phyloP scores from a whole-genome alignment of 2,113 vertebrate species.

The Sarotherodon lohbergeri region DNA sequence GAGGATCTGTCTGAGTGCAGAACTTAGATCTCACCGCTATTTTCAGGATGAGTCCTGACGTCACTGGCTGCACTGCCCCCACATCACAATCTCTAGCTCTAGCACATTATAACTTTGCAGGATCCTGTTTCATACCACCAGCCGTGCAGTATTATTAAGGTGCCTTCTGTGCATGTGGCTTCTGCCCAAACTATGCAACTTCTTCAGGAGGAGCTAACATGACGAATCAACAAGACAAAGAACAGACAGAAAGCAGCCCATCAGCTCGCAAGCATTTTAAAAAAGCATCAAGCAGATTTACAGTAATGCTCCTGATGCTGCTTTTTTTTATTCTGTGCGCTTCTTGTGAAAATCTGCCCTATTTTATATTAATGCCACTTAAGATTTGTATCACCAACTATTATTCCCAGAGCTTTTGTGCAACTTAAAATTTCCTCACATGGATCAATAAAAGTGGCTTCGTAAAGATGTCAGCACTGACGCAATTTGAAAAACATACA shows the following conservation, averaged over 20 bases:
- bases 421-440: background rate
- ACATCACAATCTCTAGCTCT: conserved; percentile 21
- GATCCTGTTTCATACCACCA: conserved; percentile 1
- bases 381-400: background rate
- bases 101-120: conserved; percentile 12
- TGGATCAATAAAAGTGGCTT: background rate
- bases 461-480: background rate
- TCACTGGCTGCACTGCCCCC: conserved; percentile 41
- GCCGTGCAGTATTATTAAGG: background rate
- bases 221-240: background rate
- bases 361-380: background rate
- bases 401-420: background rate
- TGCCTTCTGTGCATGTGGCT: background rate
- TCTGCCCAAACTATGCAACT: background rate
- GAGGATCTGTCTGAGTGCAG: conserved; percentile 48
- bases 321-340: rapidly evolving
- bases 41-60: conserved; percentile 53
- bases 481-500: background rate
- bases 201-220: background rate
- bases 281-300: background rate
- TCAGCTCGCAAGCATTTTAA: background rate
- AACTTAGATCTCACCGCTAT: conserved; percentile 60
- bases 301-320: background rate
- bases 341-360: background rate
- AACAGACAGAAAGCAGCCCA: background rate